A percentile compares a stretch with the other conserved stretches of the same genome.
Conservation (phyloP, 64 coral and sea anemone species). For the Pocillopora verrucosa region DNA sequence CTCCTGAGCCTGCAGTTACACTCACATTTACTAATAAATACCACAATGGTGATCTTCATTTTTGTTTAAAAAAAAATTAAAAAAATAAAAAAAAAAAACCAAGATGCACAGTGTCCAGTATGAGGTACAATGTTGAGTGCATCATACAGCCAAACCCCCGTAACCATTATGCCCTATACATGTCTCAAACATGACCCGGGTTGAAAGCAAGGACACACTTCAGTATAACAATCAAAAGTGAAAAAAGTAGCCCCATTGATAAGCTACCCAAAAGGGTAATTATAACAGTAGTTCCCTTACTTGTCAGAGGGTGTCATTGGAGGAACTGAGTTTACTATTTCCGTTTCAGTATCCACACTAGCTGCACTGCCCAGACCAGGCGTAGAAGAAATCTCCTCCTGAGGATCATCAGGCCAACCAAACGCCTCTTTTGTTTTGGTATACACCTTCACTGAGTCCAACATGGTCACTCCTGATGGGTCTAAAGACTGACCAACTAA, state of each 20-base stretch:
- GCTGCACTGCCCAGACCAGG: slow-evolving; percentile 45
- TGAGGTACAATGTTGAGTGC: background rate
- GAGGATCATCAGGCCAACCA: slow-evolving; percentile 98
- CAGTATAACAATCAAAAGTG: too few relatives aligned
- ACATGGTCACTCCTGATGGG: slow-evolving; percentile 91
- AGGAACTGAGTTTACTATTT: slow-evolving; percentile 52
- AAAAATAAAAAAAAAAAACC: background rate
- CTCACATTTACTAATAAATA: too few relatives aligned
- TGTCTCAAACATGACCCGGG: too few relatives aligned
- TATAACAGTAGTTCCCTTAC: slow-evolving; percentile 24
- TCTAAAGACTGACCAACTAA: slow-evolving; percentile 95
- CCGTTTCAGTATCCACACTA: slow-evolving; percentile 62
- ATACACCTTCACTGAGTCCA: slow-evolving; percentile 99
- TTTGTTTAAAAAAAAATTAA: background rate
- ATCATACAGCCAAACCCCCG: too few relatives aligned
- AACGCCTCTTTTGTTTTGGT: slow-evolving; percentile 96
- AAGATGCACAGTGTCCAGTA: background rate
- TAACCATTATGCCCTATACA: too few relatives aligned
- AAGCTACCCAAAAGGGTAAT: too few relatives aligned
- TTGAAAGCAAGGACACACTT: too few relatives aligned
- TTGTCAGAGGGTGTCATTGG: slow-evolving; percentile 77
- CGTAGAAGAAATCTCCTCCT: slow-evolving; percentile 77
- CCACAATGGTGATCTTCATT: too few relatives aligned
- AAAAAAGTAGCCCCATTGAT: too few relatives aligned
- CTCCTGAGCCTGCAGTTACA: too few relatives aligned